Evolutionary conservation across 2,888 invertebrate species (phyloP).

Genomic region (Empis livida): DNA sequence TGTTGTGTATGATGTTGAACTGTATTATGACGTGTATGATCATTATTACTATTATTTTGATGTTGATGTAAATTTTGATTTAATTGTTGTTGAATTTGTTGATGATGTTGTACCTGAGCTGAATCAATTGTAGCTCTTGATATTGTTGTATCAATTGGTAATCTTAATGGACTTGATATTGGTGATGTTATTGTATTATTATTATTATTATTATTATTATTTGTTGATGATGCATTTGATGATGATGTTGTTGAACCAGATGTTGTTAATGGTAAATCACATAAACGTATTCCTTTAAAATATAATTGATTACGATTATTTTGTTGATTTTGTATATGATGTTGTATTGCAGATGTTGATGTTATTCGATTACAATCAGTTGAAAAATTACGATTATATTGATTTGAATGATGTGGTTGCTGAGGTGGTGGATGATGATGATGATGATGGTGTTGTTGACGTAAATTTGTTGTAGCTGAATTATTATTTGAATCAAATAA

Average conservation of each 20-base stretch:
- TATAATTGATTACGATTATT: conserved; percentile 16
- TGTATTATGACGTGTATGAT: conserved; percentile 7
- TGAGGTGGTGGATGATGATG: conserved; percentile 2
- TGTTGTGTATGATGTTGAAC: conserved; percentile 2
- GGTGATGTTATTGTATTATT: conserved; percentile 12
- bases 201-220: conserved; percentile 7
- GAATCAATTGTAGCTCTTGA: conserved; percentile 20
- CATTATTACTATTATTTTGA: conserved; percentile 5
- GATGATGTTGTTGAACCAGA: conserved; percentile 11
- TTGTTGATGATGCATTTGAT: conserved; percentile 9
- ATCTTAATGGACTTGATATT: conserved; percentile 17
- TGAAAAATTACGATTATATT: conserved; percentile 12
- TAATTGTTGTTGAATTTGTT: conserved; percentile 5
- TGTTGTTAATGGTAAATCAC: conserved; percentile 15
- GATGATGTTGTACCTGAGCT: conserved; percentile 9
- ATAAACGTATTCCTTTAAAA: conserved; percentile 16
- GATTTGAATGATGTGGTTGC: background rate
- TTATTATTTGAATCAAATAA: background rate
- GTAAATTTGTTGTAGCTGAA: background rate
- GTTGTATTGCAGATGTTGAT: conserved; percentile 7
- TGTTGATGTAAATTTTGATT: conserved; percentile 10
- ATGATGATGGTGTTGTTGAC: conserved; percentile 1
- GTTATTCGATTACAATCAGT: conserved; percentile 10
- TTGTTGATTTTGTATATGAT: conserved; percentile 12
- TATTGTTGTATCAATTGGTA: conserved; percentile 19